These are phyloP conservation scores for Callosobruchus maculatus DNA, from an alignment of 2,888 invertebrate species.

Conservation along the genomic window DNA sequence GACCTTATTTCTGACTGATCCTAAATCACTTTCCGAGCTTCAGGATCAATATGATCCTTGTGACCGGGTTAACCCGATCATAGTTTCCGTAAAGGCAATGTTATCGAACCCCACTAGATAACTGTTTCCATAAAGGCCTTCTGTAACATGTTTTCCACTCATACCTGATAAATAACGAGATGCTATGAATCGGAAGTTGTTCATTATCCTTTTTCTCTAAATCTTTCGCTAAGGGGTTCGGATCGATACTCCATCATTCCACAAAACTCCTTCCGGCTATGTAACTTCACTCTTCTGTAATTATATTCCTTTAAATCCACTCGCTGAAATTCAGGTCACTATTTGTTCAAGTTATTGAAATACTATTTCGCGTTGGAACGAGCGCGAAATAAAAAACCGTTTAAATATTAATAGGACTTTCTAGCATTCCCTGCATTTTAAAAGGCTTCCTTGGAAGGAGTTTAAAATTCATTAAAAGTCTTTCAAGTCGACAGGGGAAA, in stretches of 20 bases:
- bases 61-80: too few relatives aligned
- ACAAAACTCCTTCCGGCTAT: not conserved
- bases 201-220: not conserved
- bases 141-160: too few relatives aligned
- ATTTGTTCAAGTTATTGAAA: not conserved
- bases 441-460: slow-evolving; percentile 16
- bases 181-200: not conserved
- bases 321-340: not conserved
- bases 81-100: too few relatives aligned
- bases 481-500: slow-evolving; percentile 23
- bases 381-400: slow-evolving; percentile 9
- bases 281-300: not conserved
- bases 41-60: too few relatives aligned
- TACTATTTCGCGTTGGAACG: not conserved
- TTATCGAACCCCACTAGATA: too few relatives aligned
- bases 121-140: too few relatives aligned
- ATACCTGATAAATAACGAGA: too few relatives aligned
- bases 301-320: not conserved
- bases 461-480: slow-evolving; percentile 26
- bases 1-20: too few relatives aligned
- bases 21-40: too few relatives aligned
- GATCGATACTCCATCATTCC: not conserved
- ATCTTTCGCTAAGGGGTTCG: not conserved
- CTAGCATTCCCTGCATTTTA: slow-evolving; percentile 12
- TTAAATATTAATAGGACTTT: slow-evolving; percentile 23